phyloP scores from a whole-genome alignment of 1,140 invertebrate species.

The Diorhabda elongata region DNA sequence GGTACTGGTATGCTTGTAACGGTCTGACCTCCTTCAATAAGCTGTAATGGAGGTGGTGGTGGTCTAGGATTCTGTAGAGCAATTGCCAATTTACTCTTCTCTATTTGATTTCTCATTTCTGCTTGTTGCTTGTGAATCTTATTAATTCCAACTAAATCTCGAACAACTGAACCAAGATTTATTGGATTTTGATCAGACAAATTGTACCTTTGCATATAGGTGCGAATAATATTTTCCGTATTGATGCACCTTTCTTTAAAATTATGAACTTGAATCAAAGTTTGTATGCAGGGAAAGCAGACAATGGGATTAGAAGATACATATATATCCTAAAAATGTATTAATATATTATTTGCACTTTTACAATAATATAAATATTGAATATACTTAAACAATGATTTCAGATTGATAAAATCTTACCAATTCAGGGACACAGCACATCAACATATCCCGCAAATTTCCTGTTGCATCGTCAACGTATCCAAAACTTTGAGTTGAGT shows the following conservation, averaged over 20 bases:
- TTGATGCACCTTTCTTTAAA: conserved; percentile 31
- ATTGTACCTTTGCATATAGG: conserved; percentile 26
- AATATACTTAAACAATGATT: background rate
- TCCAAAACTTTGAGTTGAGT: conserved; percentile 21
- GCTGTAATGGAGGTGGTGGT: background rate
- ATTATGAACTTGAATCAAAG: conserved; percentile 27
- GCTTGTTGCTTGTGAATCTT: conserved; percentile 13
- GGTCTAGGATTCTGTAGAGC: background rate
- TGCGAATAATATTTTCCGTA: conserved; percentile 24
- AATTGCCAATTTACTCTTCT: background rate
- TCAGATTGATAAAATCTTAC: conserved; percentile 17
- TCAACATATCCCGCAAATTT: conserved; percentile 30
- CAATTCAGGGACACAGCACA: conserved; percentile 31
- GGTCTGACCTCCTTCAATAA: background rate
- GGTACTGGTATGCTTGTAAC: background rate
- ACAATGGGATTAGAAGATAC: conserved; percentile 28
- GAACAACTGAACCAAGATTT: conserved; percentile 25
- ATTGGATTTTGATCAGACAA: conserved; percentile 26
- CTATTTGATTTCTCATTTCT: conserved; percentile 4
- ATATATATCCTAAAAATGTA: conserved; percentile 28
- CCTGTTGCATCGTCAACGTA: conserved; percentile 29
- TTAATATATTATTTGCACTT: background rate
- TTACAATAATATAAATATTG: background rate
- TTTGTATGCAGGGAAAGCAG: conserved; percentile 25
- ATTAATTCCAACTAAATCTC: conserved; percentile 25